Evolutionary conservation across 2,113 vertebrate genomes (phyloP), one percentile per base, ranked within the genome.

Genomic region (Rana temporaria): DNA sequence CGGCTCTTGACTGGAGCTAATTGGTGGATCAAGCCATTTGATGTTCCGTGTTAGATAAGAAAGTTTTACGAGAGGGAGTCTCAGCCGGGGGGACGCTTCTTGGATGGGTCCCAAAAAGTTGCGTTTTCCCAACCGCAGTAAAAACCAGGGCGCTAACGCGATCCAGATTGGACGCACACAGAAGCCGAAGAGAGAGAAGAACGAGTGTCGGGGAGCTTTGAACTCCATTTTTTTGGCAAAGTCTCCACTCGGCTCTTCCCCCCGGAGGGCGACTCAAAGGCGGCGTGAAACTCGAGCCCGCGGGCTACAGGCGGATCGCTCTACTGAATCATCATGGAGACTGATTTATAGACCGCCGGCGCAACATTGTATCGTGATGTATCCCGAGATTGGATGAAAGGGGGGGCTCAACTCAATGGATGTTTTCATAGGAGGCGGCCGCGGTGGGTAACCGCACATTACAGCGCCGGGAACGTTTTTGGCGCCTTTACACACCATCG

Each of bases 61-160:
- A 6, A 18, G n/a, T n/a, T n/a, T 82, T 59, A 71, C 81, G 56
- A 6, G 77, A 24, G 67, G 15, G 78, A 6, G 19, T 0, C 81
- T 1, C 5, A 26, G 76, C 79, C 0, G 52, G 16, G 75, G 52
- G 16, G 75, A 71, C 22, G 32, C 84, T 59, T 60, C 75, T 74
- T 90, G 90, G 90, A 85, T 0, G 1, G 77, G 76, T 64, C 90
- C 91, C 91, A 88, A 84, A 88, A 84, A 1, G 2, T 75, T 66
- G 75, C 69, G 42, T 9, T 59, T 80, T 71, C 67, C 78, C 55
- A 63, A 69, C 78, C 67, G 24, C 55, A 42, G 55, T 24, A 65
- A 53, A 53, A 64, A 78, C 48, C 64, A 62, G 85, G 87, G 87
- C 70, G 89, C 38, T 89, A 89, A 92, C 70, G 42, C 0, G 15